Percentiles rank a stretch among this genome's conserved stretches.
These are phyloP conservation scores for Paracyclopina nana DNA, from an alignment of 1,140 invertebrate species.

Conservation along the genomic window DNA sequence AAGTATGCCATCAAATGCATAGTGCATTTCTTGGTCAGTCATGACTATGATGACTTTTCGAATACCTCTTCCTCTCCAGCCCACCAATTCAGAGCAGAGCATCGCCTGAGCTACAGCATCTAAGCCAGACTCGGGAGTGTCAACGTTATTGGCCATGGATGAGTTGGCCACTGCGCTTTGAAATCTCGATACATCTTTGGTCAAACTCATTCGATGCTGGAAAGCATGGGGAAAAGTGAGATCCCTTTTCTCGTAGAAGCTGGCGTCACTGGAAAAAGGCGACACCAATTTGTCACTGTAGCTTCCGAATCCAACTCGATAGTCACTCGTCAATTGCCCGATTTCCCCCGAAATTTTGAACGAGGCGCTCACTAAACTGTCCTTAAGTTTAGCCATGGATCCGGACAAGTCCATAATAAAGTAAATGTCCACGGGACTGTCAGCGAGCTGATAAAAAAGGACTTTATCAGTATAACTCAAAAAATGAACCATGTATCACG, in stretches of 20 bases:
- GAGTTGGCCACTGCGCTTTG: slow-evolving; percentile 27
- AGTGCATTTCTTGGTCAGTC: slow-evolving; percentile 36
- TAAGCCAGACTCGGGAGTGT: slow-evolving; percentile 51
- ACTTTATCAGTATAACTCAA: not conserved
- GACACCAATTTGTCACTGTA: slow-evolving; percentile 70
- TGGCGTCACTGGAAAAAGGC: slow-evolving; percentile 37
- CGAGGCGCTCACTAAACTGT: slow-evolving; percentile 42
- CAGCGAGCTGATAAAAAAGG: slow-evolving; percentile 20
- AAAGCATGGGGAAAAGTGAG: slow-evolving; percentile 41
- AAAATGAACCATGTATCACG: too few species aligned
- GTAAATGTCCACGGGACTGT: slow-evolving; percentile 73
- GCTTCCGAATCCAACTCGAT: slow-evolving; percentile 64
- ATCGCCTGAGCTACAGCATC: slow-evolving; percentile 52
- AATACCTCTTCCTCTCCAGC: slow-evolving; percentile 26
- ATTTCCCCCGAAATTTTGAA: slow-evolving; percentile 40
- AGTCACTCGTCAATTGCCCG: slow-evolving; percentile 55
- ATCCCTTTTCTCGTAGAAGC: slow-evolving; percentile 25
- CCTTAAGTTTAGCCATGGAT: slow-evolving; percentile 52
- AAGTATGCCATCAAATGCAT: slow-evolving; percentile 38
- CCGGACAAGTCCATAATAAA: slow-evolving; percentile 65
- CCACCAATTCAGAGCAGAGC: slow-evolving; percentile 25
- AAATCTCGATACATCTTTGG: slow-evolving; percentile 36
- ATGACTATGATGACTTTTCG: slow-evolving; percentile 35
- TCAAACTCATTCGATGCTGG: slow-evolving; percentile 42
- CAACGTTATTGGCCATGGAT: slow-evolving; percentile 43